phyloP scores from a whole-genome alignment of 1,140 invertebrate species.

The Drosophila oshimai region DNA sequence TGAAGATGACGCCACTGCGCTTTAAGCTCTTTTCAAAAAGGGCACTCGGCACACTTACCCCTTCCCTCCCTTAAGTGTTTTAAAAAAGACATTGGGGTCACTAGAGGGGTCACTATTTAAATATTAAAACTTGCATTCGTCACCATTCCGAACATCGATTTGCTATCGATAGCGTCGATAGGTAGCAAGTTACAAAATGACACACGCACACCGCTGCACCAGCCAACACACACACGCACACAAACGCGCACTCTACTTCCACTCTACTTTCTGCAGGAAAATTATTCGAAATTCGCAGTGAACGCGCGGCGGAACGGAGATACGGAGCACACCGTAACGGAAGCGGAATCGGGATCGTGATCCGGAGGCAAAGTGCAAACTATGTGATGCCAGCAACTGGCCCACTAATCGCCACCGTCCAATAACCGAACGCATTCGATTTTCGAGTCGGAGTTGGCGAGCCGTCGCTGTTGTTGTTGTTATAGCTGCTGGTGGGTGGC shows the following conservation, averaged over 20 bases:
- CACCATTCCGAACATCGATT: too few relatives aligned
- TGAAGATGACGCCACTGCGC: too few relatives aligned
- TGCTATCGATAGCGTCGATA: too few relatives aligned
- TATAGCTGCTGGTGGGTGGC: background rate
- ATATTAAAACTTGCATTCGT: too few relatives aligned
- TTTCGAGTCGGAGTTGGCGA: conserved; percentile 18
- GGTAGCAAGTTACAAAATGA: too few relatives aligned
- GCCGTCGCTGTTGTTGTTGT: conserved; percentile 7
- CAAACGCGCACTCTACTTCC: conserved; percentile 60
- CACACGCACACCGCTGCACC: conserved; percentile 29
- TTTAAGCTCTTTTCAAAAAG: too few relatives aligned
- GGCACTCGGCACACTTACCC: too few relatives aligned
- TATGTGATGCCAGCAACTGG: conserved; percentile 27
- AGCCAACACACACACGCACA: conserved; percentile 43
- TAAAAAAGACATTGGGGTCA: too few relatives aligned
- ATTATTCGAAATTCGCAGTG: conserved; percentile 55
- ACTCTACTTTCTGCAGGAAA: conserved; percentile 70
- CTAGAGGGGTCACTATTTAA: too few relatives aligned
- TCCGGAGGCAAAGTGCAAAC: conserved; percentile 11
- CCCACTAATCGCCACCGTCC: conserved; percentile 3
- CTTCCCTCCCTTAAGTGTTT: too few relatives aligned
- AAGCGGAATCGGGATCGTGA: background rate
- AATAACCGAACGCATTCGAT: conserved; percentile 42
- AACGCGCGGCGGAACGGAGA: conserved; percentile 16
- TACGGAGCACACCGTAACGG: too few relatives aligned